phyloP scores from a whole-genome alignment of 2,113 vertebrate genomes.

The Ophthalmolycus amberensis region DNA sequence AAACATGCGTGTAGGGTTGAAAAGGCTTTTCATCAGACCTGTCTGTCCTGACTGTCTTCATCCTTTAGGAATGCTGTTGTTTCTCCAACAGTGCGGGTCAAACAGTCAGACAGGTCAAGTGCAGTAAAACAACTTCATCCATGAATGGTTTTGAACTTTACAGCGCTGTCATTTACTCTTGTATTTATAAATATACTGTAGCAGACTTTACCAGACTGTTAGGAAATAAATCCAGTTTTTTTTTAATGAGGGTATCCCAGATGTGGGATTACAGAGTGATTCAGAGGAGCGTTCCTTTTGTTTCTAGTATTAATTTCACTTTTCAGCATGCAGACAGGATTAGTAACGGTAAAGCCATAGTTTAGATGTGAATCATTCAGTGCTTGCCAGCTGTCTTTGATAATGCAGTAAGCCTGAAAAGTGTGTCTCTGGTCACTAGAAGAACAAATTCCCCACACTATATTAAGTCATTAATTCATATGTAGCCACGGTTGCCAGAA shows the following conservation, averaged over 20 bases:
- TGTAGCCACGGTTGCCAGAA: neutral
- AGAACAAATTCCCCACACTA: neutral
- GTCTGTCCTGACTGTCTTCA: slow-evolving; percentile 34
- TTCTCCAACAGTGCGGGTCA: slow-evolving; percentile 36
- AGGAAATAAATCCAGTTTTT: neutral
- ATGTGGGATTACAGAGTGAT: neutral
- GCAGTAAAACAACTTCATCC: slow-evolving; percentile 27
- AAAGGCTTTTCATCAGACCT: slow-evolving; percentile 45
- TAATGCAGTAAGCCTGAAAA: neutral
- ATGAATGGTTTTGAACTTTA: slow-evolving; percentile 46
- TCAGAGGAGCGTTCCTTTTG: neutral
- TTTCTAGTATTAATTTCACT: slow-evolving; percentile 8
- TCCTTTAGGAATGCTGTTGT: slow-evolving; percentile 46
- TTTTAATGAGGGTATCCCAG: neutral
- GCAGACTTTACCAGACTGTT: neutral
- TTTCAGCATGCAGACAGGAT: neutral
- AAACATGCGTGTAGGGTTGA: slow-evolving; percentile 37
- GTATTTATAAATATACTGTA: slow-evolving; percentile 19
- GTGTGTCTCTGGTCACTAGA: neutral
- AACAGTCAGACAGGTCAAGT: slow-evolving; percentile 60
- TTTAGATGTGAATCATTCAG: slow-evolving; percentile 1
- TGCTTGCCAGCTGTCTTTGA: neutral
- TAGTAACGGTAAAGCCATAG: neutral
- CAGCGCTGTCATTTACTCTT: neutral
- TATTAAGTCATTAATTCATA: neutral